These are phyloP conservation scores for Spodoptera picta DNA, from an alignment of 2,888 invertebrate species.

Conservation along the genomic window DNA sequence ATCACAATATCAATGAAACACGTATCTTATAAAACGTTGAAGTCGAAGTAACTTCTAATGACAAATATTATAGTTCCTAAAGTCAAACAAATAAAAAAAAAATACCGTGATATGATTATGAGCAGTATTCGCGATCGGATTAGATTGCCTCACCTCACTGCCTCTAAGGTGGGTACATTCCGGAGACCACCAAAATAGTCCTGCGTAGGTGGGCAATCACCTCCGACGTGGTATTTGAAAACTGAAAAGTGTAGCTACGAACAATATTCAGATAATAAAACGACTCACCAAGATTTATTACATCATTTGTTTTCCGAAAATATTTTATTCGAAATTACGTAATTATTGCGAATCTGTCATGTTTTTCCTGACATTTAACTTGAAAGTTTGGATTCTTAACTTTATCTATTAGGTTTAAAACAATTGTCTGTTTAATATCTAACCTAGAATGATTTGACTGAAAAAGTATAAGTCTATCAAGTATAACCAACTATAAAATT, in stretches of 20 bases:
- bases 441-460: too few species aligned
- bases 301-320: neutral
- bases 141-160: slow-evolving; percentile 47
- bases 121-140: slow-evolving; percentile 25
- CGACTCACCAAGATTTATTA: slow-evolving; percentile 17
- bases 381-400: too few species aligned
- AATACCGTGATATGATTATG: slow-evolving; percentile 5
- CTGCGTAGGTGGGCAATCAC: slow-evolving; percentile 63
- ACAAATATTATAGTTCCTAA: neutral
- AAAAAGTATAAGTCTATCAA: too few species aligned
- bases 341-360: neutral
- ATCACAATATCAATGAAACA: too few species aligned
- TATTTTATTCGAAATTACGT: neutral
- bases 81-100: neutral
- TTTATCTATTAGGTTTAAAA: neutral
- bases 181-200: slow-evolving; percentile 62
- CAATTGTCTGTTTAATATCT: neutral
- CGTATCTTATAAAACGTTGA: too few species aligned
- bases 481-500: too few species aligned
- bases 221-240: slow-evolving; percentile 51
- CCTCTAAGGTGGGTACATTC: slow-evolving; percentile 68
- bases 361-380: too few species aligned
- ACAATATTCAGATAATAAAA: slow-evolving; percentile 43
- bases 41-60: too few species aligned
- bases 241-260: slow-evolving; percentile 41